A percentile compares a stretch with the other conserved stretches of the same genome.
Evolutionary conservation across 2,113 vertebrate genomes (phyloP).

Genomic region (Amphiprion ocellaris): DNA sequence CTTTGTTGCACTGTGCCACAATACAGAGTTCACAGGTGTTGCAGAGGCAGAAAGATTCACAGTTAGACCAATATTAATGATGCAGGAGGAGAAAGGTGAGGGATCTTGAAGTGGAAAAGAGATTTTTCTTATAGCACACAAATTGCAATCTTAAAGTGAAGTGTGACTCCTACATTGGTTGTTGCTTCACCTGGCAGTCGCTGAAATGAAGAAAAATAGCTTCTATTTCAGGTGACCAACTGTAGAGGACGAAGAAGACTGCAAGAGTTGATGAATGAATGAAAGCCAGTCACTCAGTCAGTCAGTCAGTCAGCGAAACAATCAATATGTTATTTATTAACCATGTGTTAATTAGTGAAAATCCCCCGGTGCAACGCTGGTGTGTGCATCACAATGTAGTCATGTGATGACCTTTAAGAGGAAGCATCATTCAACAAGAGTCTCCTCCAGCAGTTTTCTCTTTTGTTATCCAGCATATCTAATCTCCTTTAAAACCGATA

Average conservation of each 20-base stretch:
- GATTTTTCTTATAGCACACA: not conserved
- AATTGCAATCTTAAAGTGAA: conserved; percentile 1
- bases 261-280: not conserved
- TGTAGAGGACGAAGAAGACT: not conserved
- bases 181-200: conserved; percentile 12
- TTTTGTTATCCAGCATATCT: too few relatives aligned
- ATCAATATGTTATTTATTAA: not conserved
- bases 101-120: not conserved
- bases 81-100: not conserved
- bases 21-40: not conserved
- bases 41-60: not conserved
- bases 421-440: too few relatives aligned
- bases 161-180: not conserved
- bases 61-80: not conserved
- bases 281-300: not conserved
- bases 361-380: not conserved
- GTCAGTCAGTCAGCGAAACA: not conserved
- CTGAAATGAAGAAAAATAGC: conserved; percentile 31
- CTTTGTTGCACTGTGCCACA: not conserved
- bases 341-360: too few relatives aligned
- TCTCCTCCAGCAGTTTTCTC: too few relatives aligned
- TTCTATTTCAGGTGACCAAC: not conserved
- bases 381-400: not conserved
- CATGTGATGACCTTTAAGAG: too few relatives aligned
- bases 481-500: too few relatives aligned